phyloP scores from a whole-genome alignment of 2,888 invertebrate species.

The Scaptomyza parva region DNA sequence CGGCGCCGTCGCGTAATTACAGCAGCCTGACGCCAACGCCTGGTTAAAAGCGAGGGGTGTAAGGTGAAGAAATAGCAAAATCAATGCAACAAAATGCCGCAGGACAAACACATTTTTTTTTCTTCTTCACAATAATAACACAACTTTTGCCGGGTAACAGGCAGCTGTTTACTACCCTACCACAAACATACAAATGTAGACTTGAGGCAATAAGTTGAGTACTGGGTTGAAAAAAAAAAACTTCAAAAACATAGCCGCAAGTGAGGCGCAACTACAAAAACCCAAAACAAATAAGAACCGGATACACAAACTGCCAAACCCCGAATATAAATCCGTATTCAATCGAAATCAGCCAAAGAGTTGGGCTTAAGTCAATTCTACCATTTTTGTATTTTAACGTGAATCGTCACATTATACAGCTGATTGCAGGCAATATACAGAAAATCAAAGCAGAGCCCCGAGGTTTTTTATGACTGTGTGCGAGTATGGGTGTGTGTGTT shows the following conservation, averaged over 20 bases:
- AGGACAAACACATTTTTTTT: constrained; percentile 41
- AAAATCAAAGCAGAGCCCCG: constrained; percentile 69
- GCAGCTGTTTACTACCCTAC: constrained; percentile 18
- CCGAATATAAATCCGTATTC: constrained; percentile 54
- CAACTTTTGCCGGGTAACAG: constrained; percentile 22
- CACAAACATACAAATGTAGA: constrained; percentile 15
- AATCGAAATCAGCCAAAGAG: constrained; percentile 68
- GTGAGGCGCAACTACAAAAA: constrained; percentile 57
- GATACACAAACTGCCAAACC: constrained; percentile 9
- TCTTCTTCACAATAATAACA: too few species aligned
- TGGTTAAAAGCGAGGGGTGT: constrained; percentile 7
- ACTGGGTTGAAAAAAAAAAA: constrained; percentile 38
- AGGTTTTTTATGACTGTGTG: constrained; percentile 34
- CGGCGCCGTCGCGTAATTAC: constrained; percentile 49
- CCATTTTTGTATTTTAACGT: constrained; percentile 13
- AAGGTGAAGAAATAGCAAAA: constrained; percentile 40
- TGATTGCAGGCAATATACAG: constrained; percentile 70
- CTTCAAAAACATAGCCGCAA: constrained; percentile 74
- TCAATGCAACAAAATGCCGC: constrained; percentile 51
- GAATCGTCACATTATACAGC: constrained; percentile 67
- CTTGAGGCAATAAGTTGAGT: constrained; percentile 12
- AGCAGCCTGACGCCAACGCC: constrained; percentile 37
- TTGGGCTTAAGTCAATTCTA: constrained; percentile 67
- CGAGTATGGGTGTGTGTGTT: constrained; percentile 1
- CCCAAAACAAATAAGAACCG: constrained; percentile 52